Evolutionary conservation across 2,888 invertebrate genomes (phyloP).

Genomic region (Folsomia candida): DNA sequence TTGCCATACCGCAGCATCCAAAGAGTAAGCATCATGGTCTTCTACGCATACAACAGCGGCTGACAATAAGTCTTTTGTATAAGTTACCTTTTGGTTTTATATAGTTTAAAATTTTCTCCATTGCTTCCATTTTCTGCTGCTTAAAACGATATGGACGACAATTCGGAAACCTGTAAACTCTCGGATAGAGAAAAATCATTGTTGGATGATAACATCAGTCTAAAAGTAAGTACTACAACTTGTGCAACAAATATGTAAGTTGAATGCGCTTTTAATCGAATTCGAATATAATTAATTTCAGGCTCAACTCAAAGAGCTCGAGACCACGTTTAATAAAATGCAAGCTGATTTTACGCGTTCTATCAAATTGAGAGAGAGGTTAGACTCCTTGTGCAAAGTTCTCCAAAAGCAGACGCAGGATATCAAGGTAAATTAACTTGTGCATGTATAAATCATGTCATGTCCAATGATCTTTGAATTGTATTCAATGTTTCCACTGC

Average conservation of each 20-base stretch:
- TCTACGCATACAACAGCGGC: not conserved
- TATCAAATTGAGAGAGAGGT: slow-evolving; percentile 40
- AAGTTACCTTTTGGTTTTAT: not conserved
- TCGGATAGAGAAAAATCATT: slow-evolving; percentile 44
- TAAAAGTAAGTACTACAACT: slow-evolving; percentile 36
- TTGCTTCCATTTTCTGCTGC: not conserved
- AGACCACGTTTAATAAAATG: slow-evolving; percentile 33
- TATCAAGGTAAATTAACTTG: slow-evolving; percentile 40
- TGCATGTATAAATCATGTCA: not conserved
- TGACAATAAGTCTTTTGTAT: not conserved
- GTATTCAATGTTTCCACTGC: too few species aligned
- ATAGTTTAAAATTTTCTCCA: not conserved
- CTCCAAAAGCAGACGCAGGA: slow-evolving; percentile 47
- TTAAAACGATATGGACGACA: slow-evolving; percentile 5
- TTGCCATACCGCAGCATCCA: not conserved
- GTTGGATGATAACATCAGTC: slow-evolving; percentile 38
- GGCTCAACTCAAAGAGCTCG: slow-evolving; percentile 46
- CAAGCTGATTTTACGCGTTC: slow-evolving; percentile 44
- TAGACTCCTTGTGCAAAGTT: slow-evolving; percentile 48
- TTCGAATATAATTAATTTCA: slow-evolving; percentile 15
- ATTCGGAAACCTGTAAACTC: slow-evolving; percentile 19
- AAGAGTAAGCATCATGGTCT: not conserved
- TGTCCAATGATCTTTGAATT: not conserved
- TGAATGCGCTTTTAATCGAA: slow-evolving; percentile 6
- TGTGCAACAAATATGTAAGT: not conserved